Conservation (phyloP, 2,888 invertebrate species). For the Agrotis ipsilon region DNA sequence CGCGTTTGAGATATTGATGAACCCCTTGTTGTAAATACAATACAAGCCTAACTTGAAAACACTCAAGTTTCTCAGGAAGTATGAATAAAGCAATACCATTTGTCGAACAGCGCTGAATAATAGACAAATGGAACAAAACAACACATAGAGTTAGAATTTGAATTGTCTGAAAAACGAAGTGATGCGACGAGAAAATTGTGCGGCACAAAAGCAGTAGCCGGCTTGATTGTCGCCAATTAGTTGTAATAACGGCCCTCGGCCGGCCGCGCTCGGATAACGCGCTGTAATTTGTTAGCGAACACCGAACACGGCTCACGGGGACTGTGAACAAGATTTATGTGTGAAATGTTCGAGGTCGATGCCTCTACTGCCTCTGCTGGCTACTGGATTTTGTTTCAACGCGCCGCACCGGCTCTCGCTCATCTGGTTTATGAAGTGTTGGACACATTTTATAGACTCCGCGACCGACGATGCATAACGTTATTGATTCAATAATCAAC, state of each 20-base stretch:
- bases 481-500: slow-evolving; percentile 70
- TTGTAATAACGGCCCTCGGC: slow-evolving; percentile 85
- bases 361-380: slow-evolving; percentile 75
- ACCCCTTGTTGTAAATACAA: slow-evolving; percentile 23
- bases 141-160: slow-evolving; percentile 52
- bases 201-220: slow-evolving; percentile 79
- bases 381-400: slow-evolving; percentile 67
- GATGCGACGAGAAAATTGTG: slow-evolving; percentile 75
- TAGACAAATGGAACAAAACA: slow-evolving; percentile 44
- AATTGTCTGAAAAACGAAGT: slow-evolving; percentile 69
- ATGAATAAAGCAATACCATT: slow-evolving; percentile 34
- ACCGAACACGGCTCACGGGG: slow-evolving; percentile 67
- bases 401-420: slow-evolving; percentile 55
- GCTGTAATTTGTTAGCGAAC: slow-evolving; percentile 83
- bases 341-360: slow-evolving; percentile 84
- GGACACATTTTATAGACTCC: slow-evolving; percentile 68
- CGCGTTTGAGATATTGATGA: slow-evolving; percentile 34
- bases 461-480: slow-evolving; percentile 57
- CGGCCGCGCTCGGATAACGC: slow-evolving; percentile 76
- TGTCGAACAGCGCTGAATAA: slow-evolving; percentile 41
- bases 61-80: slow-evolving; percentile 33
- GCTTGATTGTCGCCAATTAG: slow-evolving; percentile 89
- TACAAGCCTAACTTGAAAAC: slow-evolving; percentile 30
- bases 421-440: slow-evolving; percentile 73
- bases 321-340: slow-evolving; percentile 83